phyloP scores from a whole-genome alignment of 2,888 invertebrate species.

The Lamproptera curius region DNA sequence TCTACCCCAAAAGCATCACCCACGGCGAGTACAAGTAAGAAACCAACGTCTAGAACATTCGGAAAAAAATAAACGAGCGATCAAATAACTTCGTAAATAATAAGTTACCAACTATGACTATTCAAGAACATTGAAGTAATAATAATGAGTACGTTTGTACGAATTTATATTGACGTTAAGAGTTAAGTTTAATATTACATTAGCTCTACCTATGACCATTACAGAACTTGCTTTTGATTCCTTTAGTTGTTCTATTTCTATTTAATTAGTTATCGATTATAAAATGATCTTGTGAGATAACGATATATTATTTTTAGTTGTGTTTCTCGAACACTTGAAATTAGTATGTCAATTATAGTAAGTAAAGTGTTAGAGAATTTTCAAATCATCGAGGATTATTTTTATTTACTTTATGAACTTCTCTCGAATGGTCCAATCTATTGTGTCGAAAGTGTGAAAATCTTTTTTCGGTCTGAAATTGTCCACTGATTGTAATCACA shows the following conservation, averaged over 20 bases:
- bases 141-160: background rate
- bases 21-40: slow-evolving; percentile 39
- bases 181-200: no score
- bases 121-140: no score
- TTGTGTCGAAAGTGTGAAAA: no score
- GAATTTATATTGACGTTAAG: no score
- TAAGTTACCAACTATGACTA: background rate
- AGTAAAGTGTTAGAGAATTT: background rate
- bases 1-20: slow-evolving; percentile 37
- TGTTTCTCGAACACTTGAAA: slow-evolving; percentile 2
- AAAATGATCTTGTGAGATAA: background rate
- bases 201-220: no score
- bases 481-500: no score
- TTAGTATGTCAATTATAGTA: slow-evolving; percentile 11
- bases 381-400: background rate
- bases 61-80: slow-evolving; percentile 51
- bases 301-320: background rate
- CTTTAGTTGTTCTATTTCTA: no score
- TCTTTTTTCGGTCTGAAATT: no score
- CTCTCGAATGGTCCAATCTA: background rate
- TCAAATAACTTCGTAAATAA: slow-evolving; percentile 43
- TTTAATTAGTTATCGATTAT: background rate
- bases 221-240: no score
- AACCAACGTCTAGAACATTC: slow-evolving; percentile 44
- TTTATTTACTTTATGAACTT: background rate